phyloP scores from a whole-genome alignment of 2,113 vertebrate genomes.

The Aphyosemion australe region DNA sequence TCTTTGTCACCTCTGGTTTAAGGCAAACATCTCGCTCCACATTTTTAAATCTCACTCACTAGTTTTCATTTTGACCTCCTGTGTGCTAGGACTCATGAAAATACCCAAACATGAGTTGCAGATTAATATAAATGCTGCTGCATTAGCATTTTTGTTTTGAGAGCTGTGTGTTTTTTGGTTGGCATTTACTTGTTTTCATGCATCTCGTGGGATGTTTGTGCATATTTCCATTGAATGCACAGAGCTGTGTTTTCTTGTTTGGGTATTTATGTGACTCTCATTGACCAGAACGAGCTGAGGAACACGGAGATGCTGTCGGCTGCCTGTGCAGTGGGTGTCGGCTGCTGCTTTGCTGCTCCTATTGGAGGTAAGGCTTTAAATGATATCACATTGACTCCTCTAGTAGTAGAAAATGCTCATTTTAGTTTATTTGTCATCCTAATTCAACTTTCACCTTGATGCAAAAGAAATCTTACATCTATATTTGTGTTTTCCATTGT shows the following conservation, averaged over 20 bases:
- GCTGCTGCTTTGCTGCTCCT: conserved; percentile 96
- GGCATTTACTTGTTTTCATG: conserved; percentile 23
- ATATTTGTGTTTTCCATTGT: conserved; percentile 13
- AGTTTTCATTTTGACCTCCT: conserved; percentile 44
- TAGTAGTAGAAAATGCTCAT: conserved; percentile 1
- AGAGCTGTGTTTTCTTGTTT: conserved; percentile 24
- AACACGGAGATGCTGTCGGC: conserved; percentile 99
- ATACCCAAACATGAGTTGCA: background rate
- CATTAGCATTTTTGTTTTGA: conserved; percentile 3
- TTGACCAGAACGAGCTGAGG: conserved; percentile 91
- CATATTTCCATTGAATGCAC: conserved; percentile 20
- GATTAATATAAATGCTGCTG: background rate
- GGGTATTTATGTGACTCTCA: conserved; percentile 56
- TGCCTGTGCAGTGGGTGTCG: conserved; percentile 94
- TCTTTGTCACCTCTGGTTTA: conserved; percentile 51
- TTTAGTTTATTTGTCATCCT: conserved; percentile 15
- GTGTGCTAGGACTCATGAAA: background rate
- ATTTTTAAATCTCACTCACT: conserved; percentile 27
- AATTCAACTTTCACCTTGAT: background rate
- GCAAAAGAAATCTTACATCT: background rate
- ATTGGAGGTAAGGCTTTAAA: conserved; percentile 93
- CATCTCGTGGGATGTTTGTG: conserved; percentile 29
- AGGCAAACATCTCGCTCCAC: conserved; percentile 60
- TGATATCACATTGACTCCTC: conserved; percentile 9
- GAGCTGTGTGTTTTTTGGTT: conserved; percentile 24